Evolutionary conservation across 2,113 vertebrate genomes (phyloP), one percentile per base, ranked within the genome.

Genomic region (Neolamprologus brichardi): DNA sequence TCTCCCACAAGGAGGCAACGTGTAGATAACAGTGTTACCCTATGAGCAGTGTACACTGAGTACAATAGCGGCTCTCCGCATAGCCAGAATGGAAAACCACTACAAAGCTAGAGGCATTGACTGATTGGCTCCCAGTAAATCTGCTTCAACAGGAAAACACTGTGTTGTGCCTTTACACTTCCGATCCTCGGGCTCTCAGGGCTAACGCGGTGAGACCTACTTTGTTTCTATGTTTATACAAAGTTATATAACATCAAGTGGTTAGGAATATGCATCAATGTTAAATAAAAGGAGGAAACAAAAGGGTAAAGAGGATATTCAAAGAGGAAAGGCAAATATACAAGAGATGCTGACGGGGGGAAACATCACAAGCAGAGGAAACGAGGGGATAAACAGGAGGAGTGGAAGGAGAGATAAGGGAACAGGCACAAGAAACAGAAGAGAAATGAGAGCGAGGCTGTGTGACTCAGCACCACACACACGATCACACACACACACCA

Each of bases 1-100:
- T 70, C 87, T 41, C 2, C 94, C 96, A 95, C 94, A 84, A 39
- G 94, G 92, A 83, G 95, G 93, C 90, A 94, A 91, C 82, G 86
- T 75, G 17, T n/a, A 88, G 87, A 89, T 84, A 39, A 78, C 58
- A 83, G 28, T 20, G 39, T 39, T 23, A 83, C 58, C 5, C 49
- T 46, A 15, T 56, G 52, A 77, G 62, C 52, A 62, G 72, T 18
- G 49, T 52, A 49, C 23, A 58, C 77, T 30, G 34, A 67, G 18
- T 83, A 89, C 81, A 89, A 90, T 34, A 56, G 77, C 85, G 54
- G 77, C 81, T 67, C 28, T 15, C 83, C 54, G 4, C 60, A 86
- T 46, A 44, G 88, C 18, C 86, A 89, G 44, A 12, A 41, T 20
- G 62, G 32, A 70, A 87, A 88, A 58, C 67, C 85, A 85, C 79